Conservation (phyloP, 2,797 vertebrate species). For the Argentina silus region DNA sequence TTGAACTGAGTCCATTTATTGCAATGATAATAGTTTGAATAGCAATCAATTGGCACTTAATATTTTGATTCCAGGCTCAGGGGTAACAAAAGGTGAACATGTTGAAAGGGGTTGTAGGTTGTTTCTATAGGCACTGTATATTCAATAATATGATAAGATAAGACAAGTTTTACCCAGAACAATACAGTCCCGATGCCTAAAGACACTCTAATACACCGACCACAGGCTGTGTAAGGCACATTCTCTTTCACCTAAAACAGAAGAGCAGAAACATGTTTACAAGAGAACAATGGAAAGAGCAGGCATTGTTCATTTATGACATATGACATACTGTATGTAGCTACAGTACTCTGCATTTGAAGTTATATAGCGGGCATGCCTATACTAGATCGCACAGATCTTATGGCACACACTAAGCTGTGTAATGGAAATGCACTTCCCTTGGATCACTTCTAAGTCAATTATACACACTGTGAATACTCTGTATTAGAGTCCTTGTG, state of each 20-base stretch:
- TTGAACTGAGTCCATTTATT: neutral
- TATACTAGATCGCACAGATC: neutral
- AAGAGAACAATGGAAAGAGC: neutral
- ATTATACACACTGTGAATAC: neutral
- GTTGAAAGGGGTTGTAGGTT: neutral
- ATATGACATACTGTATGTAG: neutral
- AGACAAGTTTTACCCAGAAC: conserved; percentile 86
- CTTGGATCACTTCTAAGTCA: conserved; percentile 5
- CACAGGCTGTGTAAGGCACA: conserved; percentile 86
- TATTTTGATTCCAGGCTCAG: too few species aligned
- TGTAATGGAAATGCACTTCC: neutral
- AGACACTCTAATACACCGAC: conserved; percentile 80
- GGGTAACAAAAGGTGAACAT: neutral
- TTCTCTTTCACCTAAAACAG: conserved; percentile 82
- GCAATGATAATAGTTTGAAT: too few species aligned
- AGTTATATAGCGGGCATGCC: neutral
- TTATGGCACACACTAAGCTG: neutral
- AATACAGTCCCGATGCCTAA: conserved; percentile 89
- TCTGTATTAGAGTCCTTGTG: neutral
- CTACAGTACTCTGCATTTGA: too few species aligned
- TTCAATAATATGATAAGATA: neutral
- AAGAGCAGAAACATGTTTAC: neutral
- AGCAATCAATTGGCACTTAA: too few species aligned
- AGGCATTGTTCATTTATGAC: too few species aligned
- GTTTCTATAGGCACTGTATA: neutral